Conservation (phyloP, 1,140 invertebrate species). For the Callitettix versicolor region DNA sequence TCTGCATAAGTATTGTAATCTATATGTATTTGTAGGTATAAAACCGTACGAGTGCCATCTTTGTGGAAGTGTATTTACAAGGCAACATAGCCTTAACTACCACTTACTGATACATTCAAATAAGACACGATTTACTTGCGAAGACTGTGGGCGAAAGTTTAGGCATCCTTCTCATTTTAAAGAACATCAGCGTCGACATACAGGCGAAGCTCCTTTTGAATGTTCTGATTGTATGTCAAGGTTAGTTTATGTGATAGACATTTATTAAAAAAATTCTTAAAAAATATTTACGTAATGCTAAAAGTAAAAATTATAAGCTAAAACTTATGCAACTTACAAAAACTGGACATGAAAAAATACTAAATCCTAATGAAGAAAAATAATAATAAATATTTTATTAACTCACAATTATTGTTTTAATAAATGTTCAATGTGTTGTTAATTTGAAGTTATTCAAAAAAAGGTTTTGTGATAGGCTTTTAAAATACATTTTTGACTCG, state of each 20-base stretch:
- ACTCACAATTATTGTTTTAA: too few relatives aligned
- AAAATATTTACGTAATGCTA: conserved; percentile 12
- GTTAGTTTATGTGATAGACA: conserved; percentile 27
- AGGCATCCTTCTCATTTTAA: conserved; percentile 57
- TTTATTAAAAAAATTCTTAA: background rate
- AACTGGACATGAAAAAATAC: too few relatives aligned
- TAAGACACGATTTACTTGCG: conserved; percentile 51
- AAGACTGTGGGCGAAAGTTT: conserved; percentile 51
- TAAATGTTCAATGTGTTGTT: too few relatives aligned
- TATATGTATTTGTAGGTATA: conserved; percentile 38
- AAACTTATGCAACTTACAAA: too few relatives aligned
- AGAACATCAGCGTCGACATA: conserved; percentile 51
- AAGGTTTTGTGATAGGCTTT: too few relatives aligned
- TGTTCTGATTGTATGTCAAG: conserved; percentile 49
- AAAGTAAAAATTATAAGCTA: too few relatives aligned
- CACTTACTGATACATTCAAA: conserved; percentile 57
- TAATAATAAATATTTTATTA: too few relatives aligned
- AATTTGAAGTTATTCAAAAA: too few relatives aligned
- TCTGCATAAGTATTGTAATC: too few relatives aligned
- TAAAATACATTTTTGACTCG: too few relatives aligned
- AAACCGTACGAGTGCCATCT: conserved; percentile 53
- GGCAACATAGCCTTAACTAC: conserved; percentile 55
- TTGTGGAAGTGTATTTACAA: conserved; percentile 50
- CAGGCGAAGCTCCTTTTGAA: conserved; percentile 54
- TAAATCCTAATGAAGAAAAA: too few relatives aligned